Base-by-base conservation (phyloP, 2,888 invertebrate genomes). In the Philaethria dido region DNA sequence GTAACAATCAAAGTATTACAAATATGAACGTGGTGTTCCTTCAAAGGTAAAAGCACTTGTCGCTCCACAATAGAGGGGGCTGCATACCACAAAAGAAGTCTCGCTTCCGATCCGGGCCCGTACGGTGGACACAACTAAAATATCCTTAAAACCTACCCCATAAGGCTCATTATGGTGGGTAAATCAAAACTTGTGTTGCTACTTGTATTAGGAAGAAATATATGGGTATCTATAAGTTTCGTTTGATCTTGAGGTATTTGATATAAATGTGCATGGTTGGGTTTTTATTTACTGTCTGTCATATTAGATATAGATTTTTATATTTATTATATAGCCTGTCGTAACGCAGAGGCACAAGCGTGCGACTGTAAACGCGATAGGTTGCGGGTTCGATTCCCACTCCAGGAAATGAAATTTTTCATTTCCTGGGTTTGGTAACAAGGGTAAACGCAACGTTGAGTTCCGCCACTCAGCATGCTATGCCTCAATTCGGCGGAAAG, bases 41-140 rank as follows among this genome's bases (percentile, higher is more conserved):
- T 73, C 75, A 76, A 77, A 81, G 83, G 80, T 82, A 82, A 80
- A 81, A 79, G 84, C 84, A 81, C 84, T 85, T 84, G 82, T 77
- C 74, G 73, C 73, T 77, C 62, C 72, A 84, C 85, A 84, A 82
- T 81, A 75, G 79, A 76, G 77, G 79, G 78, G 75, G 75, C 72
- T 70, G 76, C 77, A 72, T 72, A n/a, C n/a, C n/a, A n/a, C n/a
- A 82, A 81, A 80, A 75, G 73, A 73, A 70, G 71, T 74, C 73
- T 72, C 72, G 76, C 74, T 78, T 79, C 77, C 78, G 80, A 77
- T 74, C 69, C 70, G 72, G 71, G 69, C 65, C 62, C 59, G 65
- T 66, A 65, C 68, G 25, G n/a, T n/a, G 54, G 70, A 18, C 69
- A 39, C 44, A 22, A 8, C 29, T 44, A 45, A 45, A 20, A 54